Conservation (phyloP, 92 coral and sea anemone species). For the Hydrozoanthus gracilis region DNA sequence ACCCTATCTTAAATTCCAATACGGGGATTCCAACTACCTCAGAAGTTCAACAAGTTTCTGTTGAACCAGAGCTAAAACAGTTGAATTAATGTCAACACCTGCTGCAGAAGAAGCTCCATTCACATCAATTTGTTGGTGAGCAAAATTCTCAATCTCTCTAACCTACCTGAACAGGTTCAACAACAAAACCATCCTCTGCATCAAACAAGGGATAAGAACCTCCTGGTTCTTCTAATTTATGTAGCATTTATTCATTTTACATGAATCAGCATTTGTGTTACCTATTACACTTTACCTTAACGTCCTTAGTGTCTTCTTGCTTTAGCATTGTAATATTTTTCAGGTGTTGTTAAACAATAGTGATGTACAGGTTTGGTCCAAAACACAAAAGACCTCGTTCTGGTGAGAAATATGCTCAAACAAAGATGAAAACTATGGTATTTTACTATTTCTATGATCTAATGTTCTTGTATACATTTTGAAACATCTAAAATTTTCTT, state of each 20-base stretch:
- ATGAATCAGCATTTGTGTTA: too few species aligned
- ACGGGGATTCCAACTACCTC: too few species aligned
- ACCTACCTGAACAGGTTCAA: conserved; percentile 25
- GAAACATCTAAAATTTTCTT: too few species aligned
- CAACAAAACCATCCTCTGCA: conserved; percentile 29
- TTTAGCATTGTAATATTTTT: too few species aligned
- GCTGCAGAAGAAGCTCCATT: conserved; percentile 35
- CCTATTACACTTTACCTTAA: too few species aligned
- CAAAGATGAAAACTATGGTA: conserved; percentile 2
- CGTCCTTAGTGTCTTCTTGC: too few species aligned
- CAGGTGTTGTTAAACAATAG: background rate
- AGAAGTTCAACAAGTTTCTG: background rate
- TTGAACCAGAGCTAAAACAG: conserved; percentile 11
- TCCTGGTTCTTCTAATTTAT: too few species aligned
- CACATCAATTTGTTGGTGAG: conserved; percentile 26
- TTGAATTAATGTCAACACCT: conserved; percentile 43
- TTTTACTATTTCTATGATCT: background rate
- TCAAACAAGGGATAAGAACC: conserved; percentile 39
- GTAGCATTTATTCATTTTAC: too few species aligned
- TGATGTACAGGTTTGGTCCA: conserved; percentile 9
- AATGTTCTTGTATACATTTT: too few species aligned
- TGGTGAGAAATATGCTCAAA: conserved; percentile 3
- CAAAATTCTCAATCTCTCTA: conserved; percentile 21
- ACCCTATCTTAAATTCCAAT: too few species aligned
- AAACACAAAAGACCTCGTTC: conserved; percentile 1